Conservation (phyloP, 2,797 vertebrate species). For the Alcedo quadribrachys region DNA sequence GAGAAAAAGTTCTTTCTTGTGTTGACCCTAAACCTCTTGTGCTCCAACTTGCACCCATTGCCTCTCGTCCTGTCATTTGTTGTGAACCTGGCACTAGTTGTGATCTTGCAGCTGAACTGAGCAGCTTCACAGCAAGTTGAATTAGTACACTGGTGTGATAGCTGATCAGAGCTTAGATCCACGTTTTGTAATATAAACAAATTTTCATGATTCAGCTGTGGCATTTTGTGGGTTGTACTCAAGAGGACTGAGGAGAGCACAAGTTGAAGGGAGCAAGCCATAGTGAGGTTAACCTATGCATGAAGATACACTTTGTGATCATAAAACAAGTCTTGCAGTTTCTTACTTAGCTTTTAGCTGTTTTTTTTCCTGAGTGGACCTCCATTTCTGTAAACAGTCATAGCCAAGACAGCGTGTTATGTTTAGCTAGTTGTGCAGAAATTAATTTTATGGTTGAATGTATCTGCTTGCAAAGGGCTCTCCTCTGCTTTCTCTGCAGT, state of each 20-base stretch:
- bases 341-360: not conserved
- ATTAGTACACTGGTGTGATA: not conserved
- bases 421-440: not conserved
- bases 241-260: not conserved
- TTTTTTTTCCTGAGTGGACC: not conserved
- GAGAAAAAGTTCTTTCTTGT: too few species aligned
- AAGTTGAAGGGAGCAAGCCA: not conserved
- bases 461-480: not conserved
- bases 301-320: not conserved
- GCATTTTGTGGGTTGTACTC: not conserved
- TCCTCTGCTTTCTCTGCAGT: not conserved
- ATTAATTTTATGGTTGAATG: not conserved
- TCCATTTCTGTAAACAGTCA: not conserved
- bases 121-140: not conserved
- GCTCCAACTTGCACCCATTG: too few species aligned
- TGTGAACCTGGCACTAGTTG: fast-evolving
- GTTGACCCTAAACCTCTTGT: too few species aligned
- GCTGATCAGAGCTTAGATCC: not conserved
- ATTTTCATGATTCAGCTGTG: not conserved
- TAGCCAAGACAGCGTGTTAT: not conserved
- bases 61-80: too few species aligned
- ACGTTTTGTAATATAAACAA: not conserved
- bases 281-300: not conserved
- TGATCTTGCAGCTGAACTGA: not conserved
- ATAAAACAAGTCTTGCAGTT: not conserved